Evolutionary conservation across 2,797 vertebrate genomes (phyloP), one percentile per base, ranked within the genome.

Genomic region (Orestias chungarensis): DNA sequence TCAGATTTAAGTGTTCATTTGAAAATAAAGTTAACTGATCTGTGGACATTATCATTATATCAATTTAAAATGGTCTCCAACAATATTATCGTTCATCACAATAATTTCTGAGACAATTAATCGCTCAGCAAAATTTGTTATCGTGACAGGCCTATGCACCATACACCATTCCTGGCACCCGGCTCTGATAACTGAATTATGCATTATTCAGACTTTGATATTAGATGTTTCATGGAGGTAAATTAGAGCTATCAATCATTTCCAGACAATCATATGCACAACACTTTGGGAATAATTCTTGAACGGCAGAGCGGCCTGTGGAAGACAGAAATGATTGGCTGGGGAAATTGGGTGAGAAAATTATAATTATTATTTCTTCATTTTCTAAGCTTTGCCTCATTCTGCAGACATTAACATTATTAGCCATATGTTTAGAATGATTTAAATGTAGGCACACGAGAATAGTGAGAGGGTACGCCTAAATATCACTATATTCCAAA

Each of bases 161-260:
- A 27, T 44, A 64, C 79, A 73, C 78, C 23, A 66, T 66, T 40
- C n/a, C 49, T 66, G 1, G 80, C 74, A 74, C 61, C 85, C 70
- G 31, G 73, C 71, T n/a, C 54, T 54, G 72, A 82, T 83, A 83
- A 86, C 76, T 79, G 80, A 93, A 88, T 91, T 84, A 91, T 92
- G 83, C 87, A 93, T 94, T 87, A 93, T 91, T 94, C 90, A 89
- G 82, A 89, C 73, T 90, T 92, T 91, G 91, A 94, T 93, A 93
- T 93, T 86, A 90, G 83, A 88, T 68, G 62, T 91, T 90, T 89
- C 86, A 79, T 84, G 80, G 72, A 86, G 87, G 87, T 91, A 92
- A 93, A 93, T 93, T 94, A 87, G 79, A 93, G 74, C 85, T 68
- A 94, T 95, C 93, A 94, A 88, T 94, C 93, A 93, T 69, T n/a